Base-by-base conservation (phyloP, 1,140 invertebrate species). In the Eufriesea mexicana region DNA sequence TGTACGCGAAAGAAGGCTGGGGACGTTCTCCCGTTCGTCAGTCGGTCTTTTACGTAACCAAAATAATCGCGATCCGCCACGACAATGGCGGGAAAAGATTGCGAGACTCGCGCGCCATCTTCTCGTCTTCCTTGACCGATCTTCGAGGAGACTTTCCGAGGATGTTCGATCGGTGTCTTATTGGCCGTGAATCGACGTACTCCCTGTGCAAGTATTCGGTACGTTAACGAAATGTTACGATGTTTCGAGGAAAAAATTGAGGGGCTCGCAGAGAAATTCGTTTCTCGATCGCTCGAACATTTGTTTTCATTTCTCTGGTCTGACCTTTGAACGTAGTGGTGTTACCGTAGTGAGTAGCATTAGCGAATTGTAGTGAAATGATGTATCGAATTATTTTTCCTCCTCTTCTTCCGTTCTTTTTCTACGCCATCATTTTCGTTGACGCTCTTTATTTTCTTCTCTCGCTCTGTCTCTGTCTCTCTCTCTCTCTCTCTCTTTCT, bases 311-410 rank as follows among this genome's bases (percentile, higher is more conserved):
- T 49, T n/a, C 28, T n/a, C 51, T 18, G 10, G 14, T 35, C 51
- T n/a, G 18, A 66, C n/a, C 35, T 75, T 74, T 55, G 72, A 23
- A 14, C 16, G 76, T 84, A 84, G 76, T 72, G 59, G 77, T 76
- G 66, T 85, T 83, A 68, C 76, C 28, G 66, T 85, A 84, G 71
- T 23, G 51, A 70, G 77, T 84, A 85, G 84, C 16, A 18, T 16
- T 79, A 83, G 68, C 75, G 67, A 67, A 42, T 79, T 74, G 54
- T 79, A 82, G 47, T 28, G 18, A 25, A 70, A 49, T 28, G 51
- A 70, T 55, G 49, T 66, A 55, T 25, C 7, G 42, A 61, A 28
- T 42, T 55, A 2, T 20, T 61, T 25, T 5, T n/a, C 6, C 10
- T 42, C 25, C 45, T 70, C 20, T 0, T 25, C 47, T 18, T 28